Conservation (phyloP, 2,113 vertebrate genomes). For the Sinocyclocheilus rhinocerous region DNA sequence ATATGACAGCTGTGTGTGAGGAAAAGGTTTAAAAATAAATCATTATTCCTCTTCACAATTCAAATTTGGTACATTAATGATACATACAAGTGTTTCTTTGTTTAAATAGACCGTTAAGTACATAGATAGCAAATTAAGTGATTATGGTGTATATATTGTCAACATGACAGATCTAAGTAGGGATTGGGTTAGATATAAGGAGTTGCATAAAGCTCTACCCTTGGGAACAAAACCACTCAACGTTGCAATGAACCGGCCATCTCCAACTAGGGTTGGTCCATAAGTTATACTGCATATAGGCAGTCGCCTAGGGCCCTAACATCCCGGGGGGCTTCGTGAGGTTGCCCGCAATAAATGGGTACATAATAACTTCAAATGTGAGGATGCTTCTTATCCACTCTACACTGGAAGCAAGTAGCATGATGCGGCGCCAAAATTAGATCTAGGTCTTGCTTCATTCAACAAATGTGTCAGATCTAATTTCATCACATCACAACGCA, state of each 20-base stretch:
- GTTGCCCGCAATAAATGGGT: neutral
- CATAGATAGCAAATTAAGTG: neutral
- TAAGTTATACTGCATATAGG: neutral
- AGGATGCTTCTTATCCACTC: neutral
- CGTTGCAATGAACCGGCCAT: neutral
- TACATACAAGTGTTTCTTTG: neutral
- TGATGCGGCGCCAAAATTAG: neutral
- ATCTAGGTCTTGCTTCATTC: constrained; percentile 4
- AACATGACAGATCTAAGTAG: neutral
- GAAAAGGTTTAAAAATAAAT: neutral
- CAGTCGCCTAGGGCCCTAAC: neutral
- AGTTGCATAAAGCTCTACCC: neutral
- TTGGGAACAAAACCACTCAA: neutral
- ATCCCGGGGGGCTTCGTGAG: neutral
- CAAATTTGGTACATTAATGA: neutral
- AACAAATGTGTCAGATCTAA: constrained; percentile 8
- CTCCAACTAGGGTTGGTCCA: neutral
- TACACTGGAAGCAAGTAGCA: neutral
- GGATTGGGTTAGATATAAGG: neutral
- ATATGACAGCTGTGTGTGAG: neutral
- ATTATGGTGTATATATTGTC: neutral
- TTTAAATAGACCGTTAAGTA: neutral
- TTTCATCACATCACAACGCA: neutral
- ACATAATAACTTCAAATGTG: neutral
- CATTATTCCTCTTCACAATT: neutral